Evolutionary conservation across 2,888 invertebrate genomes (phyloP), one percentile per base, ranked within the genome.

Genomic region (Ormyrus thymus): DNA sequence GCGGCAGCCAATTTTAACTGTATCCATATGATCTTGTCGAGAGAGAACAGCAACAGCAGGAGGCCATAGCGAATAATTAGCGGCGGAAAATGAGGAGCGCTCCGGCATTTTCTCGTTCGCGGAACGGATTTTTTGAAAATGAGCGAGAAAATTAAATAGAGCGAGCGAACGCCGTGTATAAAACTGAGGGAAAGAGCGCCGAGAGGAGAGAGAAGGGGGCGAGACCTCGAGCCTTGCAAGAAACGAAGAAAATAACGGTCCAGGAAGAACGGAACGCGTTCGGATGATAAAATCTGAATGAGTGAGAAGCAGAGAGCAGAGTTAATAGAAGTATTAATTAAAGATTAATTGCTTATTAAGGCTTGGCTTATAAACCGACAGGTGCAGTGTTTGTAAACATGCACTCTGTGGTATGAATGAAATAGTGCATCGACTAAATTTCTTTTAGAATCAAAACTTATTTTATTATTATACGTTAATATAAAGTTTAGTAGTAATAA

Each of bases 131-230:
- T n/a, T n/a, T 55, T 55, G 11, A 55, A 51, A 51, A 51, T 51
- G 55, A n/a, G 58, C 9, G 62, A 29, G 15, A 61, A 68, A 78
- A 78, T 74, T 78, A 78, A 78, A 78, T 78, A 74, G 74, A 78
- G 70, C 74, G 70, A 62, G 68, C 9, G 46, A 29, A 29, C 29
- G 55, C 9, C 15, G 46, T 45, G 29, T 56, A 50, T 65, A 62
- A 69, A 74, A 64, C 64, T 58, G 11, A 13, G 53, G 8, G 48
- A 58, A 46, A 58, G 62, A 29, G 64, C 64, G 70, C 11, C 48
- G 15, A 15, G 48, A 45, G 51, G 6, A 68, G 46, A 46, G 15
- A n/a, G 62, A 46, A 46, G 9, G 29, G 7, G 11, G 8, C 11
- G 6, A 46, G 29, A 15, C 10, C 9, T 29, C n/a, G 71, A 43